Evolutionary conservation across 1,140 invertebrate genomes (phyloP).

Genomic region (Nautilus pompilius): DNA sequence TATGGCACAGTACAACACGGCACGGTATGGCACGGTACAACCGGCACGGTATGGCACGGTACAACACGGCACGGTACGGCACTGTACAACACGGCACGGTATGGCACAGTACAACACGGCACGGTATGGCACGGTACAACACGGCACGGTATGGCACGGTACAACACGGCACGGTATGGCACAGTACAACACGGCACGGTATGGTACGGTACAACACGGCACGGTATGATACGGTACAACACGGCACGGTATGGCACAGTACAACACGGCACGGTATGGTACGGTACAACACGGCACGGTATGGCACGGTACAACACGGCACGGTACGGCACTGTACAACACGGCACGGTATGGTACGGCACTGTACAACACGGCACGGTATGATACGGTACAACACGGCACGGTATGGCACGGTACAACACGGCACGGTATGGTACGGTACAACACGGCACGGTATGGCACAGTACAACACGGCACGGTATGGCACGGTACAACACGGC

Average conservation of each 20-base stretch:
- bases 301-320: constrained; percentile 11
- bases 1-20: background rate
- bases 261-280: background rate
- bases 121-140: constrained; percentile 8
- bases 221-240: background rate
- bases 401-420: constrained; percentile 6
- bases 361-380: constrained; percentile 11
- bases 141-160: constrained; percentile 9
- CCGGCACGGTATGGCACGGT: background rate
- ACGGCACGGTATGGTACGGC: constrained; percentile 10
- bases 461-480: constrained; percentile 1
- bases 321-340: constrained; percentile 3
- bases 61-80: background rate
- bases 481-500: background rate
- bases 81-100: constrained; percentile 6
- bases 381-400: constrained; percentile 7
- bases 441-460: constrained; percentile 7
- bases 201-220: background rate
- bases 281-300: background rate
- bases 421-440: constrained; percentile 11
- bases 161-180: background rate
- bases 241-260: background rate
- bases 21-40: background rate
- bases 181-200: background rate
- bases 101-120: background rate